Evolutionary conservation across 2,797 vertebrate genomes (phyloP), one percentile per base, ranked within the genome.

Genomic region (Craterocephalus amniculus): DNA sequence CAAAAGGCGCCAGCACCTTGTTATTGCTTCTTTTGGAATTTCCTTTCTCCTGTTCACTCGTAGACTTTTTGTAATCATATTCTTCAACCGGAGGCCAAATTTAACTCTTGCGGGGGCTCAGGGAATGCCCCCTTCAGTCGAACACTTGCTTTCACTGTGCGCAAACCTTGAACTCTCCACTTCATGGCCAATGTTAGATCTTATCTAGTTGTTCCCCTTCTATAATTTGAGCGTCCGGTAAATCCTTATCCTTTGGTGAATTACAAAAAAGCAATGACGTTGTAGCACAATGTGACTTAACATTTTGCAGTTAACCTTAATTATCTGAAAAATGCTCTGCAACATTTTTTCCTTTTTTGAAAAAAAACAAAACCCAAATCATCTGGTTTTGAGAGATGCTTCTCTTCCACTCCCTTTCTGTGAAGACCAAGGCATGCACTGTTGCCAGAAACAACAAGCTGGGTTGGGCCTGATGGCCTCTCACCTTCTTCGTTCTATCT

Each of bases 371-470:
- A 13, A n/a, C 12, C 26, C 8, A 65, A 79, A 68, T 82, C 68
- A 55, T 56, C 40, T 73, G 57, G 60, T 70, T 75, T 69, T 59
- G 43, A 70, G 58, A 43, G 75, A 82, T 71, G 40, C 79, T 76
- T 77, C 85, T 84, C 62, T 74, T 80, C 77, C 83, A 68, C 84
- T 83, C 83, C 85, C 85, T 83, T 58, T 76, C 66, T 72, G 13
- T 10, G 24, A 74, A 78, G 68, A 67, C 76, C 52, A 6, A 77
- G 81, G 64, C 74, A 40, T 77, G 83, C 79, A 76, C 73, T 89
- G 88, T 88, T 87, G 89, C 90, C 83, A 90, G 86, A 84, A 80
- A 89, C 72, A 91, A 88, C 85, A 88, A 67, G 65, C 68, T 69
- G 71, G 70, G 22, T 73, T 71, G 80, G 70, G 86, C 87, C 70